Evolutionary conservation across 1,140 invertebrate species (phyloP).

Genomic region (Drosophila pachea): DNA sequence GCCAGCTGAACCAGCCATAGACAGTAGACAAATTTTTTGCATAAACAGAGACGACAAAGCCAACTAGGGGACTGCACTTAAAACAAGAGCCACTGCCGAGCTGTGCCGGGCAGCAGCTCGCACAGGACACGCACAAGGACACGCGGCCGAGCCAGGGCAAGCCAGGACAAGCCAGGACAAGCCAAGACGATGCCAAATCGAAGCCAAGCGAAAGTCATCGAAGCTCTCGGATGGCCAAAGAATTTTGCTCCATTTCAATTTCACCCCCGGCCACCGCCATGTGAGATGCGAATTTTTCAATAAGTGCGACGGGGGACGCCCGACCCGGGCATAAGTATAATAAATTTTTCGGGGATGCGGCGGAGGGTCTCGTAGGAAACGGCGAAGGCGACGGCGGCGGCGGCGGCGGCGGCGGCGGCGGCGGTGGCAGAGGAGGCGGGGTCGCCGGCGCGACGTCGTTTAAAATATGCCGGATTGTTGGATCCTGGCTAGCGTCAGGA

Average conservation of each 20-base stretch:
- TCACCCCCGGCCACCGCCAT: constrained; percentile 21
- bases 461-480: constrained; percentile 68
- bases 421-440: no score
- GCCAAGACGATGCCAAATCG: constrained; percentile 44
- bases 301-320: constrained; percentile 60
- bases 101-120: constrained; percentile 1
- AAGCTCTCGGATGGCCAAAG: constrained; percentile 55
- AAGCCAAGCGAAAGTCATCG: constrained; percentile 59
- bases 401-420: neutral
- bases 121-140: neutral
- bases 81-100: constrained; percentile 55
- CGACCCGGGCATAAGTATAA: constrained; percentile 53
- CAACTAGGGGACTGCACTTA: constrained; percentile 72
- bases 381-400: neutral
- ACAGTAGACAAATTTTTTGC: constrained; percentile 73
- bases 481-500: constrained; percentile 62
- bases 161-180: neutral
- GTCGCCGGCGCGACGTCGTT: constrained; percentile 52
- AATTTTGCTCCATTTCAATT: constrained; percentile 59
- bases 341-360: constrained; percentile 58
- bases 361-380: neutral
- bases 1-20: constrained; percentile 46
- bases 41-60: constrained; percentile 77
- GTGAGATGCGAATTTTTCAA: constrained; percentile 72
- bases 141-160: neutral